These are phyloP conservation scores for Platyura marginata DNA, from an alignment of 1,140 invertebrate genomes.

Conservation along the genomic window DNA sequence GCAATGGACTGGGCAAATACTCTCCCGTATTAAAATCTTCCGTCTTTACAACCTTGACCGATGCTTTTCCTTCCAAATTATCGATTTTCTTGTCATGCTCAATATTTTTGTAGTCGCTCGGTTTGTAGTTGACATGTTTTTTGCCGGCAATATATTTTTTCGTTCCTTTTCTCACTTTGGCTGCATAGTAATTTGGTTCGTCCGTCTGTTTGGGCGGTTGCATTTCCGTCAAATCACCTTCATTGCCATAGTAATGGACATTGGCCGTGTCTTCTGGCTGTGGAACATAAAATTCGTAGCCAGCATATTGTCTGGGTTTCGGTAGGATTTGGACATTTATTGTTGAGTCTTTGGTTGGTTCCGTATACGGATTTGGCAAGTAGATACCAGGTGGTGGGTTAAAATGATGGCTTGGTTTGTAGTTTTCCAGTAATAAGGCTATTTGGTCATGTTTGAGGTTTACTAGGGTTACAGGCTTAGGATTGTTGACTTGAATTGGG, in stretches of 20 bases:
- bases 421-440: too few relatives aligned
- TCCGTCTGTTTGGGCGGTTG: slow-evolving; percentile 6
- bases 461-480: too few relatives aligned
- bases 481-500: too few relatives aligned
- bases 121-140: slow-evolving; percentile 11
- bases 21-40: neutral
- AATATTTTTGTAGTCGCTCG: slow-evolving; percentile 11
- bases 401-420: too few relatives aligned
- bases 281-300: neutral
- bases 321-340: neutral
- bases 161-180: slow-evolving; percentile 21
- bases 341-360: neutral
- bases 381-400: too few relatives aligned
- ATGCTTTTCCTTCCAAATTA: slow-evolving; percentile 18
- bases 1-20: neutral
- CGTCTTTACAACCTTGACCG: slow-evolving; percentile 13
- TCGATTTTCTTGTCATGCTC: slow-evolving; percentile 5
- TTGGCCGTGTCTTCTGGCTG: neutral
- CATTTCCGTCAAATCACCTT: neutral
- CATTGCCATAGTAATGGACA: neutral
- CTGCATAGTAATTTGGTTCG: slow-evolving; percentile 12
- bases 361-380: too few relatives aligned
- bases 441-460: too few relatives aligned
- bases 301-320: neutral
- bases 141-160: slow-evolving; percentile 17